A percentile compares a stretch with the other conserved stretches of the same genome.
Evolutionary conservation across 2,797 vertebrate species (phyloP).

Genomic region (Lateolabrax maculatus): DNA sequence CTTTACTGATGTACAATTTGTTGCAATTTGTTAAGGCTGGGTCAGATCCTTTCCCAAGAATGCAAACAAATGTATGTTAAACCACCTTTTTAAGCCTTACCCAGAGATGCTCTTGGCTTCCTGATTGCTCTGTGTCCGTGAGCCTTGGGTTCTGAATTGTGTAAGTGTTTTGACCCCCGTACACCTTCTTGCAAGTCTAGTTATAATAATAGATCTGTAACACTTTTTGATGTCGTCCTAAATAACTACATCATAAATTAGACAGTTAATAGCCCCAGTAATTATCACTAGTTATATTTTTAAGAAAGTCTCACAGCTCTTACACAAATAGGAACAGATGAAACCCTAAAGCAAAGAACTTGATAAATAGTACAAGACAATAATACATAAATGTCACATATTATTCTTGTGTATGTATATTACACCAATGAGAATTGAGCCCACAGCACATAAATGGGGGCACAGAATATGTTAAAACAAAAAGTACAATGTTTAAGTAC

Average conservation of each 20-base stretch:
- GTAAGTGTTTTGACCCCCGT: neutral
- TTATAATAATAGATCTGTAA: neutral
- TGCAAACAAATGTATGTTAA: neutral
- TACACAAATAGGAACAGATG: neutral
- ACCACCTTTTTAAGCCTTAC: neutral
- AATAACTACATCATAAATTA: neutral
- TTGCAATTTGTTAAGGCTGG: no score
- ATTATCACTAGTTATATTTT: neutral
- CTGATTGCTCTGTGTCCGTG: no score
- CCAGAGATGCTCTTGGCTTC: neutral
- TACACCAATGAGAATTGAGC: neutral
- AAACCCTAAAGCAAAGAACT: neutral
- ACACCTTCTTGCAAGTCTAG: neutral
- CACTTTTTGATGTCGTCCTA: neutral
- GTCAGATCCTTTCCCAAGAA: no score
- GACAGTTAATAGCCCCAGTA: neutral
- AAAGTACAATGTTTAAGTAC: conserved; percentile 6
- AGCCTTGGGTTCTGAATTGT: no score
- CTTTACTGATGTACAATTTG: neutral
- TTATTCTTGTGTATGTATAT: neutral
- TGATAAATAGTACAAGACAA: neutral
- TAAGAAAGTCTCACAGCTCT: neutral
- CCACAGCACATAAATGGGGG: neutral
- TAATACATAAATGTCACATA: conserved; percentile 1
- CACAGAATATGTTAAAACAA: conserved; percentile 17